phyloP scores from a whole-genome alignment of 1,140 invertebrate genomes.

The Drosophila sulfurigaster region DNA sequence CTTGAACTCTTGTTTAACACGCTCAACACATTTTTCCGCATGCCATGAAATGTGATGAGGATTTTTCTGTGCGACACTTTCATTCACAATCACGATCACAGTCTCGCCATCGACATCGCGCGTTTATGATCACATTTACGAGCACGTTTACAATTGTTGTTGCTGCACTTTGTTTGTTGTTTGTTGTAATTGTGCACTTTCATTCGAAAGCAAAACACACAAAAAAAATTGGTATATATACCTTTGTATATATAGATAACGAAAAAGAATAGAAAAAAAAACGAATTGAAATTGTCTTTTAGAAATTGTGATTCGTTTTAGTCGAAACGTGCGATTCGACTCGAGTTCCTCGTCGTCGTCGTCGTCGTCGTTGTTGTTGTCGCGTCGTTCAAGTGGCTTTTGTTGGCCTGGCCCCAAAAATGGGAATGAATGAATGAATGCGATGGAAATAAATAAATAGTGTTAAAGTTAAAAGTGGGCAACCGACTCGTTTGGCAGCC shows the following conservation, averaged over 20 bases:
- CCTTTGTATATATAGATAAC: neutral
- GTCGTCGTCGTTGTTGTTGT: neutral
- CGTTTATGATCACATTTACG: constrained; percentile 30
- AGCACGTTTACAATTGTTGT: constrained; percentile 51
- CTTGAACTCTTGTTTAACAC: neutral
- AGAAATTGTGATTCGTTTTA: constrained; percentile 16
- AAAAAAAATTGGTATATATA: neutral
- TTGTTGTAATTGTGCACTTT: constrained; percentile 61
- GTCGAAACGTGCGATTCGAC: constrained; percentile 11
- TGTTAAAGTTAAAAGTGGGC: constrained; percentile 41
- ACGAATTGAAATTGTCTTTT: constrained; percentile 6
- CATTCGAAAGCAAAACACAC: constrained; percentile 47
- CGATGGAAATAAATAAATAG: constrained; percentile 11
- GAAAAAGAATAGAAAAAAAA: constrained; percentile 31
- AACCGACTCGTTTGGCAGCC: constrained; percentile 81
- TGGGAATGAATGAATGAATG: constrained; percentile 2
- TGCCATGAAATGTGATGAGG: neutral
- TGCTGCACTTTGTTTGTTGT: constrained; percentile 25
- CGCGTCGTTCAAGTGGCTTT: neutral
- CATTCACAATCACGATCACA: constrained; percentile 22
- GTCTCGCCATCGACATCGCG: neutral
- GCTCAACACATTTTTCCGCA: constrained; percentile 35
- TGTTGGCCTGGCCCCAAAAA: constrained; percentile 1
- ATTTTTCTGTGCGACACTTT: constrained; percentile 38
- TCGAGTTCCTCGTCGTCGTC: constrained; percentile 3